Evolutionary conservation across 1,140 invertebrate genomes (phyloP).

Genomic region (Antheraea mylitta): DNA sequence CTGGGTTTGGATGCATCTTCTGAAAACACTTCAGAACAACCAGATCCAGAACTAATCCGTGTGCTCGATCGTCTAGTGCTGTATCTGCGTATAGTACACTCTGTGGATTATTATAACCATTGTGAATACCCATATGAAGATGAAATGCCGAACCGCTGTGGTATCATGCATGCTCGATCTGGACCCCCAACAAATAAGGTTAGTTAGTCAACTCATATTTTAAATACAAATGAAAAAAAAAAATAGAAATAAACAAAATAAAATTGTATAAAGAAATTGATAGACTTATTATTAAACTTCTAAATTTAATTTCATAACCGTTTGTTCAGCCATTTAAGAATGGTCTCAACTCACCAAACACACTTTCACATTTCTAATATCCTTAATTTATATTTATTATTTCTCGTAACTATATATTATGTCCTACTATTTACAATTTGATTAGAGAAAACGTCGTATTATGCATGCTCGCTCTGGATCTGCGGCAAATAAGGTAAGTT

Average conservation of each 20-base stretch:
- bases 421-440: too few relatives aligned
- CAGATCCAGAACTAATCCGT: constrained; percentile 77
- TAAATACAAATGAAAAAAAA: not conserved
- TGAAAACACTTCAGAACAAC: constrained; percentile 80
- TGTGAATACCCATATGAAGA: constrained; percentile 99
- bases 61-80: constrained; percentile 90
- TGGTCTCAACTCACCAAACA: too few relatives aligned
- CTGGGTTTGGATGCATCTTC: constrained; percentile 84
- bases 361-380: too few relatives aligned
- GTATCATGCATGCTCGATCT: constrained; percentile 98
- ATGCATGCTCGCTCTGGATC: too few relatives aligned
- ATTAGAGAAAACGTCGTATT: too few relatives aligned
- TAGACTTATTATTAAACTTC: too few relatives aligned
- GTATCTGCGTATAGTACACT: constrained; percentile 98
- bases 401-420: too few relatives aligned
- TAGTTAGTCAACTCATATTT: not conserved
- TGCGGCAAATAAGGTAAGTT: too few relatives aligned
- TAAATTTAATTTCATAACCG: too few relatives aligned
- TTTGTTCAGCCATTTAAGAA: too few relatives aligned
- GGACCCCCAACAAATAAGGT: constrained; percentile 90
- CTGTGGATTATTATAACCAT: constrained; percentile 99
- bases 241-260: not conserved
- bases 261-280: not conserved
- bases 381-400: too few relatives aligned
- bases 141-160: constrained; percentile 99